Evolutionary conservation across 2,888 invertebrate species (phyloP).

Genomic region (Drosophila kuntzei): DNA sequence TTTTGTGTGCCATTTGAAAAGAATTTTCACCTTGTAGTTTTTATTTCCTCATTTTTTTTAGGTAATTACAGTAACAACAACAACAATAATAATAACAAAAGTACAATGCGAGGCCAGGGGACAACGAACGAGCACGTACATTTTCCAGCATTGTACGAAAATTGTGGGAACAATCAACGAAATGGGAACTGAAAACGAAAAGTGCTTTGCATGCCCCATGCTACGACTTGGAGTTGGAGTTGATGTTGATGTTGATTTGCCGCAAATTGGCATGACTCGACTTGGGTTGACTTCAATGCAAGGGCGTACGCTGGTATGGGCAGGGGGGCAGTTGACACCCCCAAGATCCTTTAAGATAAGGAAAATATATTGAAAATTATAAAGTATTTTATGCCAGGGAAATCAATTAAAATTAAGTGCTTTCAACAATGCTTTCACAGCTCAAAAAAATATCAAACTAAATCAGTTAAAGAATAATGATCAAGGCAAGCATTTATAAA

Average conservation of each 20-base stretch:
- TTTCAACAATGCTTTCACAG: no score
- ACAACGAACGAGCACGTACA: constrained; percentile 70
- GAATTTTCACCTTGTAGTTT: constrained; percentile 75
- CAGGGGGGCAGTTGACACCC: no score
- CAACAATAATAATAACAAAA: constrained; percentile 16
- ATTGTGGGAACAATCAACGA: constrained; percentile 81
- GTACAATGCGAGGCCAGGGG: constrained; percentile 57
- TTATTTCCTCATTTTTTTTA: constrained; percentile 47
- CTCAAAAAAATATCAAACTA: no score
- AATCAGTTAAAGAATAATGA: no score
- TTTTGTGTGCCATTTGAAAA: constrained; percentile 74
- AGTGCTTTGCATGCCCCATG: constrained; percentile 71
- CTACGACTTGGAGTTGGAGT: constrained; percentile 16
- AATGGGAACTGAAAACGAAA: constrained; percentile 67
- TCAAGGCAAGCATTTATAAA: no score
- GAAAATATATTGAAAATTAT: no score
- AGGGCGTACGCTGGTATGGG: no score
- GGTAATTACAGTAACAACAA: constrained; percentile 70
- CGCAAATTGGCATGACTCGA: constrained; percentile 63
- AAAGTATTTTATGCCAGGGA: no score
- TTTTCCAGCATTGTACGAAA: constrained; percentile 79
- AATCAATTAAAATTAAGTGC: no score
- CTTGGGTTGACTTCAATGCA: constrained; percentile 26
- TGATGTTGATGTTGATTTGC: constrained; percentile 67
- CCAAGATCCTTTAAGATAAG: no score